phyloP scores from a whole-genome alignment of 2,797 vertebrate genomes.

The Sebastes jordani region DNA sequence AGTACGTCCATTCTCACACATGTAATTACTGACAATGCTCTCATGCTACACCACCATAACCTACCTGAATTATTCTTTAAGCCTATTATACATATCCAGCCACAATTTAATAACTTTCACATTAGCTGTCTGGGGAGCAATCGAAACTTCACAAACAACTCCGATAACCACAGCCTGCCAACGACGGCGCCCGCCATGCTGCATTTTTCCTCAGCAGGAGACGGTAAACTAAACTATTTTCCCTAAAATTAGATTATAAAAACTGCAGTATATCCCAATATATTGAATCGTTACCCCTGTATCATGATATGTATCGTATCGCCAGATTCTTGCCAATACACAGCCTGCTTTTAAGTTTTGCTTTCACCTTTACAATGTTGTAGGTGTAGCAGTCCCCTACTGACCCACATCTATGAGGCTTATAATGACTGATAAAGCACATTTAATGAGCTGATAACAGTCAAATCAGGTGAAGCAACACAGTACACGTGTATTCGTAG shows the following conservation, averaged over 20 bases:
- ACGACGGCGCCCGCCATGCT: not conserved
- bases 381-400: not conserved
- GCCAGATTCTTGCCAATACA: too few species aligned
- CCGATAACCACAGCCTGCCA: constrained; percentile 15
- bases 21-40: constrained; percentile 42
- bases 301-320: too few species aligned
- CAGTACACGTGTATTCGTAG: not conserved
- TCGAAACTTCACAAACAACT: constrained; percentile 48
- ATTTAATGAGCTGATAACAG: not conserved
- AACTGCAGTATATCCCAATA: too few species aligned
- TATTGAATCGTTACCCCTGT: too few species aligned
- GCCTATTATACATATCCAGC: constrained; percentile 41
- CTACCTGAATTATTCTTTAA: constrained; percentile 50
- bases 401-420: not conserved
- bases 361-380: not conserved
- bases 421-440: not conserved
- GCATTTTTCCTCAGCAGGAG: not conserved
- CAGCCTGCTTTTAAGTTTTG: not conserved
- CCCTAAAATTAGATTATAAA: too few species aligned
- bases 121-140: constrained; percentile 41
- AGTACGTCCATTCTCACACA: constrained; percentile 22
- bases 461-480: not conserved
- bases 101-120: constrained; percentile 41
- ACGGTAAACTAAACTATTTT: too few species aligned
- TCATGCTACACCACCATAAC: constrained; percentile 25